These are phyloP conservation scores for Lycodopsis pacificus DNA, from an alignment of 2,797 vertebrate species.

Conservation along the genomic window DNA sequence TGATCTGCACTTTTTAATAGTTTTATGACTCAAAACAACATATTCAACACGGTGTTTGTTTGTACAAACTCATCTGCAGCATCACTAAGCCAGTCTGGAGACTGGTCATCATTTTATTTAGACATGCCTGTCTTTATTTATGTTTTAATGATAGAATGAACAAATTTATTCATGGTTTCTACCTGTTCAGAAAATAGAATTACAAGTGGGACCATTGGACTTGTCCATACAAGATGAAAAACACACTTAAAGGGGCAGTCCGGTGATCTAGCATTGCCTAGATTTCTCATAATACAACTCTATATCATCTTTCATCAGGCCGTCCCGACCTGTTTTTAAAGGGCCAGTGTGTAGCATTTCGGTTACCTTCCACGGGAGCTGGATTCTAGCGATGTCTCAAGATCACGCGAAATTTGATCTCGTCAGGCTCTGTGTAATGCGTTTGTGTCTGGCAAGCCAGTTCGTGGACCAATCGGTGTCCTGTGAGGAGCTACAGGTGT, in stretches of 20 bases:
- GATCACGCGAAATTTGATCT: background rate
- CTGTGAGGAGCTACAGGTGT: too few relatives aligned
- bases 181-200: constrained; percentile 18
- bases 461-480: background rate
- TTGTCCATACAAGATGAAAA: constrained; percentile 14
- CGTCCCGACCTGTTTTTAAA: background rate
- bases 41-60: background rate
- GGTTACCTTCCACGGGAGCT: background rate
- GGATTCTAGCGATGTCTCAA: background rate
- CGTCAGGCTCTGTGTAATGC: background rate
- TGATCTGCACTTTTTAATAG: constrained; percentile 1
- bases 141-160: background rate
- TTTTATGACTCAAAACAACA: background rate
- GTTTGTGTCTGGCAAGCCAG: too few relatives aligned
- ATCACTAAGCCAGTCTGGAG: background rate
- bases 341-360: background rate
- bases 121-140: background rate
- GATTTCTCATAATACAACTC: background rate
- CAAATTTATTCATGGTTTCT: constrained; percentile 3
- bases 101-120: constrained; percentile 9
- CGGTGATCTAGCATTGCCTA: background rate
- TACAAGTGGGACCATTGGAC: constrained; percentile 31
- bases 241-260: background rate
- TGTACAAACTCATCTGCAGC: background rate
- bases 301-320: background rate